Evolutionary conservation across 1,140 invertebrate genomes (phyloP), one percentile per base, ranked within the genome.

Genomic region (Zaprionus vittiger): DNA sequence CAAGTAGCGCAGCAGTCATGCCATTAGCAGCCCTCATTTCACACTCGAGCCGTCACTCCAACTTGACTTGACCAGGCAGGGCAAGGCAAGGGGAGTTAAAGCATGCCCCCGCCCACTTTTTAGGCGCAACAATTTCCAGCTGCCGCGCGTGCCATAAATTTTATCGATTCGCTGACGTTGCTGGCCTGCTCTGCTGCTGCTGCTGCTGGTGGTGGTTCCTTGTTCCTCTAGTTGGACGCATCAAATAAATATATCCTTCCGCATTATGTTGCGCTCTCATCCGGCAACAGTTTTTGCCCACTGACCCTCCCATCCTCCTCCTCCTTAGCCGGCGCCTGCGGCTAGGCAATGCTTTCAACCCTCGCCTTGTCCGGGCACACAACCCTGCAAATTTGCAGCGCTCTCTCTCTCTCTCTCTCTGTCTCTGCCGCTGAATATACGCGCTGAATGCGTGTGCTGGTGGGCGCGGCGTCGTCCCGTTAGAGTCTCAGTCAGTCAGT

Each of bases 171-270:
- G 70, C 66, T 56, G 38, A 15, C 28, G 47, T 17, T 37, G 47
- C 44, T 6, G 12, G 31, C 31, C 31, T 11, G 31, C 31, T 34
- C 41, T 12, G 22, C 26, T 83, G 34, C 62, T 34, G 20, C 24
- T 9, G n/a, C 14, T 47, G 47, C 24, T 76, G 81, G 76, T 83
- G 78, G 76, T 80, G 66, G 41, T 47, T 47, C n/a, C 73, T 65
- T 81, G 41, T 47, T 47, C 41, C 60, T 24, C 60, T 20, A 52
- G 38, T 67, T 69, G 57, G 22, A 79, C 83, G 80, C 83, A 87
- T 87, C 85, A 75, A 73, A 83, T 89, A 89, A 89, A 89, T 89
- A 89, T 90, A 89, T 87, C 83, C 83, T 89, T 87, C 84, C 84
- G 83, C 83, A 89, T 87, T 89, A 83, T 89, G 80, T 68, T 77